Percentiles rank a stretch among this genome's conserved stretches.
phyloP scores from a whole-genome alignment of 2,888 invertebrate genomes.

The Cotesia congregata region DNA sequence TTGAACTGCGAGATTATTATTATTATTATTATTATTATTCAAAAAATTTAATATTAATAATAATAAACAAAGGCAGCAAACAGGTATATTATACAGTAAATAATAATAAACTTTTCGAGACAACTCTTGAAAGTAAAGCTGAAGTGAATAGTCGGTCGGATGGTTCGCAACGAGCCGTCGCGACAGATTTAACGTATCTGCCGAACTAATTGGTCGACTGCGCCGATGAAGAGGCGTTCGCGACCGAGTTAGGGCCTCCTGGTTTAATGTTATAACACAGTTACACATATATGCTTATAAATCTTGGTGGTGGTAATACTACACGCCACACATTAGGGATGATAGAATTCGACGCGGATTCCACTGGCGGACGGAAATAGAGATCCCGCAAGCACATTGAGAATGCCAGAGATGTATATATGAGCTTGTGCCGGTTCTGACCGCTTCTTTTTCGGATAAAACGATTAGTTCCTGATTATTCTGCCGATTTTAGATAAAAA shows the following conservation, averaged over 20 bases:
- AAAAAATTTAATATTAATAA: no score
- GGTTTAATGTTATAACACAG: conserved; percentile 9
- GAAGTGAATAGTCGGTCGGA: conserved; percentile 21
- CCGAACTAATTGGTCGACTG: conserved; percentile 60
- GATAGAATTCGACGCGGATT: conserved; percentile 67
- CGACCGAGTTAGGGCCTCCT: conserved; percentile 29
- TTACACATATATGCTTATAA: conserved; percentile 35
- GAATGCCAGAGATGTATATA: conserved; percentile 55
- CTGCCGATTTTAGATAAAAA: not conserved
- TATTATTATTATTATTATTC: no score
- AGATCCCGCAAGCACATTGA: conserved; percentile 59
- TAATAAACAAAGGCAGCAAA: no score
- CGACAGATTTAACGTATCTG: conserved; percentile 63
- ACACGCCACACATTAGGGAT: conserved; percentile 49
- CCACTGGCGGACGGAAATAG: conserved; percentile 66
- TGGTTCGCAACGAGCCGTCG: conserved; percentile 47
- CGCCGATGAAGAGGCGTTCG: conserved; percentile 54
- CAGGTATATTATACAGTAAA: no score
- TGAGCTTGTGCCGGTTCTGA: conserved; percentile 10
- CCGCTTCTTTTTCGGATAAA: not conserved
- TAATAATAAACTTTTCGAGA: not conserved
- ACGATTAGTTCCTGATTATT: not conserved
- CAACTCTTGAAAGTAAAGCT: not conserved
- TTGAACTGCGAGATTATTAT: no score
- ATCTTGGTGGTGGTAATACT: not conserved